Percentiles rank a stretch among this genome's conserved stretches.
These are phyloP conservation scores for Ibidorhyncha struthersii DNA, from an alignment of 2,113 vertebrate genomes.

Conservation along the genomic window DNA sequence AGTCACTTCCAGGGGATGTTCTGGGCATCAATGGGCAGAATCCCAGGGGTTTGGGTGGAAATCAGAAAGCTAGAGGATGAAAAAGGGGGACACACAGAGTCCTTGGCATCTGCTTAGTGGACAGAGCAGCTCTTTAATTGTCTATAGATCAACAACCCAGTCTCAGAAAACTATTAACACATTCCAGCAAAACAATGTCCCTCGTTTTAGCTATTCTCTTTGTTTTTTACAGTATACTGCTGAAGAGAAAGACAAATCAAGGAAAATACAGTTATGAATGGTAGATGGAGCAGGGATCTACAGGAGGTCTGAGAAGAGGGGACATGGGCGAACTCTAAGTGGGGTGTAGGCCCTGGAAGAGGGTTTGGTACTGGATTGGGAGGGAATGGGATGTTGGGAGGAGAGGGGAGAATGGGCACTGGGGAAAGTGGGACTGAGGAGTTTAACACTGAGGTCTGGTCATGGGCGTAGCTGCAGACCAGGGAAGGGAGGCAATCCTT, in stretches of 20 bases:
- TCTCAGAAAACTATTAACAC: background rate
- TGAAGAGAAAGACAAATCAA: background rate
- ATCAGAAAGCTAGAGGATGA: background rate
- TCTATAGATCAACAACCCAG: background rate
- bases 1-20: background rate
- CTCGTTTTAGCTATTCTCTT: background rate
- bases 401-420: background rate
- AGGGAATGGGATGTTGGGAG: background rate
- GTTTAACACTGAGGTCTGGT: background rate
- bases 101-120: background rate
- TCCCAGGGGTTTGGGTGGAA: background rate
- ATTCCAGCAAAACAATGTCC: constrained; percentile 10
- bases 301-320: background rate
- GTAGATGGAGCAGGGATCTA: background rate
- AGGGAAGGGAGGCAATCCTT: background rate
- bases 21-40: background rate
- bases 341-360: background rate
- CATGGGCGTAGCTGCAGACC: background rate
- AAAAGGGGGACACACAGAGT: background rate
- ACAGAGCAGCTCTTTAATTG: background rate
- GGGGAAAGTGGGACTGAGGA: background rate
- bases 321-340: background rate
- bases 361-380: background rate
- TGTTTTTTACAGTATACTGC: background rate
- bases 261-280: background rate